Conservation (phyloP, 2,888 invertebrate species). For the Troilus luridus region DNA sequence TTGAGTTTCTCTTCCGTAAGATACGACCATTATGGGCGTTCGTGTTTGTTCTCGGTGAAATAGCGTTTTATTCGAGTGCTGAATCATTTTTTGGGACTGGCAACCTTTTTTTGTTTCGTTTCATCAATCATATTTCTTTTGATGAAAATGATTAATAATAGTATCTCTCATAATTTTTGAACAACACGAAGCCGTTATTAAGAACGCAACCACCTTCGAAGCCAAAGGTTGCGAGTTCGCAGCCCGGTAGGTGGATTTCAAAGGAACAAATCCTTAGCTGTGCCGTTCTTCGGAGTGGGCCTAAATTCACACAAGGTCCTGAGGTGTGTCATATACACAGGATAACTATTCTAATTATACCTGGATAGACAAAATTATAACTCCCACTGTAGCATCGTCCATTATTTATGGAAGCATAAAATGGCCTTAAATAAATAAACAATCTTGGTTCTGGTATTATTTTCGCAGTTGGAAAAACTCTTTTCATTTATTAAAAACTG, state of each 20-base stretch:
- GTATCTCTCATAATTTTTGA: not conserved
- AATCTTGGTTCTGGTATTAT: not conserved
- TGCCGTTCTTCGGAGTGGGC: too few relatives aligned
- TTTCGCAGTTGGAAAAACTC: not conserved
- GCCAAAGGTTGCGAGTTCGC: too few relatives aligned
- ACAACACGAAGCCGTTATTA: not conserved
- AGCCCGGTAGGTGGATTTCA: too few relatives aligned
- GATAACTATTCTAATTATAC: too few relatives aligned
- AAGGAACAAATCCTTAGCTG: too few relatives aligned
- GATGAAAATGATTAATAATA: not conserved
- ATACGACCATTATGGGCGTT: constrained; percentile 24
- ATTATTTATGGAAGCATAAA: too few relatives aligned
- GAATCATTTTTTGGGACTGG: constrained; percentile 15
- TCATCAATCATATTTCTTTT: not conserved
- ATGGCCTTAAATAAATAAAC: too few relatives aligned
- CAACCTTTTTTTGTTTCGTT: not conserved
- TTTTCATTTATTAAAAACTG: constrained; percentile 7
- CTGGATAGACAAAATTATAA: too few relatives aligned
- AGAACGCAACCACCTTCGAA: too few relatives aligned
- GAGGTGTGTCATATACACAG: too few relatives aligned
- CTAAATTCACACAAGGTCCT: too few relatives aligned
- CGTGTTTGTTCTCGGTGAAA: constrained; percentile 37
- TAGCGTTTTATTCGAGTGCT: not conserved
- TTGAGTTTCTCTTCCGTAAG: constrained; percentile 35
- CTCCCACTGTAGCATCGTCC: too few relatives aligned